These are phyloP conservation scores for Enteromius treurensis DNA, from an alignment of 2,797 vertebrate species.

Conservation along the genomic window DNA sequence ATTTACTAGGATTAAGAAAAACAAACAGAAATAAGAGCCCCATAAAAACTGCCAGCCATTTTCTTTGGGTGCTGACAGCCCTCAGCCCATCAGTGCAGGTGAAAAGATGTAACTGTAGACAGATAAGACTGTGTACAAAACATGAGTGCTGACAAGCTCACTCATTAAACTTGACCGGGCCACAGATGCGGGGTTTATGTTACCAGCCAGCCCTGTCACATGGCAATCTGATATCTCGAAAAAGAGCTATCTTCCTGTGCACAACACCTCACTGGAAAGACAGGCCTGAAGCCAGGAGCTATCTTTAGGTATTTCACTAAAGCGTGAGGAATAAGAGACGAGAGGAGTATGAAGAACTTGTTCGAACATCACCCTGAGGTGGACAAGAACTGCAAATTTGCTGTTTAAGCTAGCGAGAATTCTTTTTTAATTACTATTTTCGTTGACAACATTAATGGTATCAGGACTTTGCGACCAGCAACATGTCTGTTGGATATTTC, in stretches of 20 bases:
- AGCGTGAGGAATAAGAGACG: not conserved
- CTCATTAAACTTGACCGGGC: constrained; percentile 62
- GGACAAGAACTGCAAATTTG: not conserved
- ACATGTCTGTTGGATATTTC: not conserved
- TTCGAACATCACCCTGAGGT: constrained; percentile 2
- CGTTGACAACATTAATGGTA: constrained; percentile 10
- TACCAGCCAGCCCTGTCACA: constrained; percentile 71
- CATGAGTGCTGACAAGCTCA: constrained; percentile 73
- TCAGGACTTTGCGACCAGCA: not conserved
- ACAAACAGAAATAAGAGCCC: constrained; percentile 41
- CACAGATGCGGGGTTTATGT: constrained; percentile 69
- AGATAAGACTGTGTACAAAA: constrained; percentile 71
- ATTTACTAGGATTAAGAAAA: constrained; percentile 43
- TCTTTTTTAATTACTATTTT: constrained; percentile 30
- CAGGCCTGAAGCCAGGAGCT: constrained; percentile 13
- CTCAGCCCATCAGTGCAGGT: constrained; percentile 13
- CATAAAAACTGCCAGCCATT: constrained; percentile 26
- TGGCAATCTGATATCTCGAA: constrained; percentile 46
- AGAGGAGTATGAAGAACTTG: not conserved
- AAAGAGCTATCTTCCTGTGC: constrained; percentile 24
- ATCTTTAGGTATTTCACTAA: constrained; percentile 36
- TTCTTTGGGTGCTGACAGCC: constrained; percentile 9
- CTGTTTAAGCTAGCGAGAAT: constrained; percentile 24
- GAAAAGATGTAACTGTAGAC: constrained; percentile 69
- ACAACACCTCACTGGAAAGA: constrained; percentile 32